These are phyloP conservation scores for Hippocampus kuda DNA, from an alignment of 2,797 vertebrate species.

Conservation along the genomic window DNA sequence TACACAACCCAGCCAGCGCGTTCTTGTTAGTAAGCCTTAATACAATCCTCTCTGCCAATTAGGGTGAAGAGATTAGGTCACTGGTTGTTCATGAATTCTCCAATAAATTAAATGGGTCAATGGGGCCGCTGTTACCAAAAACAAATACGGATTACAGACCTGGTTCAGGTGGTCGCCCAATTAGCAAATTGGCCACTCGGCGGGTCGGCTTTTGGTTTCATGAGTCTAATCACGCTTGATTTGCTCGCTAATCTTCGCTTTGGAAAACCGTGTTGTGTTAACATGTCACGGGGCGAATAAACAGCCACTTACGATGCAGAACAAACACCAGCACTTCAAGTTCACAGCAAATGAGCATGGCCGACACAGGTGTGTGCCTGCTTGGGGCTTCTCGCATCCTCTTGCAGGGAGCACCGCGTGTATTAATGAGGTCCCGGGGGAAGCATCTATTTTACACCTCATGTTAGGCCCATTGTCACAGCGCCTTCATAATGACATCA, in stretches of 20 bases:
- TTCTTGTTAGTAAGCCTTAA: neutral
- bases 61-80: slow-evolving; percentile 3
- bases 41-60: slow-evolving; percentile 4
- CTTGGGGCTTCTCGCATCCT: slow-evolving; percentile 37
- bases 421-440: slow-evolving; percentile 59
- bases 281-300: slow-evolving; percentile 45
- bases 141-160: slow-evolving; percentile 16
- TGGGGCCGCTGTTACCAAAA: slow-evolving; percentile 9
- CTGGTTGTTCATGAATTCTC: neutral
- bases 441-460: slow-evolving; percentile 19
- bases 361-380: slow-evolving; percentile 19
- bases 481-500: slow-evolving; percentile 25
- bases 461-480: slow-evolving; percentile 17
- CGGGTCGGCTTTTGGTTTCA: slow-evolving; percentile 37
- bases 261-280: slow-evolving; percentile 37
- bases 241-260: slow-evolving; percentile 57
- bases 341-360: slow-evolving; percentile 42
- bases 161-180: slow-evolving; percentile 29
- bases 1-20: neutral
- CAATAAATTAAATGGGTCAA: slow-evolving; percentile 11
- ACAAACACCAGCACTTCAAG: slow-evolving; percentile 31
- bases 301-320: slow-evolving; percentile 59
- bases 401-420: slow-evolving; percentile 35
- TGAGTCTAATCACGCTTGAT: slow-evolving; percentile 54
- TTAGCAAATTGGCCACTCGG: slow-evolving; percentile 44